Evolutionary conservation across 2,797 vertebrate genomes (phyloP).

Genomic region (Cynopterus sphinx): DNA sequence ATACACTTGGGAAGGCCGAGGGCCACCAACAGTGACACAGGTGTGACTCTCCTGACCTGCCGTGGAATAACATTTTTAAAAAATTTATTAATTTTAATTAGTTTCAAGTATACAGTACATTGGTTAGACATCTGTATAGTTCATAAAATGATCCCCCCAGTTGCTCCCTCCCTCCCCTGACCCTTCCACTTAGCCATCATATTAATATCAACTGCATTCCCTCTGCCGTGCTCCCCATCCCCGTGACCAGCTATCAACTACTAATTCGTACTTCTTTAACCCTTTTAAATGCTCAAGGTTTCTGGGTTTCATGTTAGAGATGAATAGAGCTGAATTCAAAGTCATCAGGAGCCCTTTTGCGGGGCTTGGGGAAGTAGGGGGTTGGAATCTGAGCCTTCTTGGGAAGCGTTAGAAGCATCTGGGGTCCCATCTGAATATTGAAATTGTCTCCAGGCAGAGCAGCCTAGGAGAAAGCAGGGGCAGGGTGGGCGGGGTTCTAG

Average conservation of each 20-base stretch:
- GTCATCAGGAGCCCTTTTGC: not conserved
- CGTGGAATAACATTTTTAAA: not conserved
- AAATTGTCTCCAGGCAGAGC: slow-evolving; percentile 14
- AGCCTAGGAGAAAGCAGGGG: slow-evolving; percentile 57
- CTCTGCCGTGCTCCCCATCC: too few relatives aligned
- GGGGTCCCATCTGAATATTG: not conserved
- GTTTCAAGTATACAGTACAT: too few relatives aligned
- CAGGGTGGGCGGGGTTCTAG: slow-evolving; percentile 52
- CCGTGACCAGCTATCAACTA: too few relatives aligned
- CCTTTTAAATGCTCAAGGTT: not conserved
- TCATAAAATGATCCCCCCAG: too few relatives aligned
- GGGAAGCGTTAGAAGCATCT: slow-evolving; percentile 56
- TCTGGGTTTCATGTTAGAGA: not conserved
- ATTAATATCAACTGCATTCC: too few relatives aligned
- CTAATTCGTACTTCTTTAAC: too few relatives aligned
- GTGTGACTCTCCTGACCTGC: not conserved
- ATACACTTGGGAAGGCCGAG: not conserved
- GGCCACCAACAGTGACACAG: not conserved
- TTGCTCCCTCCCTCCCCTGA: too few relatives aligned
- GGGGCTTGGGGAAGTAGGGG: too few relatives aligned
- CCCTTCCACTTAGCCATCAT: too few relatives aligned
- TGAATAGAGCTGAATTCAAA: not conserved
- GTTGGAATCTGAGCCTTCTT: not conserved
- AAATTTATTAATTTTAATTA: too few relatives aligned
- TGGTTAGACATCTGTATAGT: too few relatives aligned